Evolutionary conservation across 1,140 invertebrate genomes (phyloP), one percentile per base, ranked within the genome.

Genomic region (Pogonognathellus flavescens): DNA sequence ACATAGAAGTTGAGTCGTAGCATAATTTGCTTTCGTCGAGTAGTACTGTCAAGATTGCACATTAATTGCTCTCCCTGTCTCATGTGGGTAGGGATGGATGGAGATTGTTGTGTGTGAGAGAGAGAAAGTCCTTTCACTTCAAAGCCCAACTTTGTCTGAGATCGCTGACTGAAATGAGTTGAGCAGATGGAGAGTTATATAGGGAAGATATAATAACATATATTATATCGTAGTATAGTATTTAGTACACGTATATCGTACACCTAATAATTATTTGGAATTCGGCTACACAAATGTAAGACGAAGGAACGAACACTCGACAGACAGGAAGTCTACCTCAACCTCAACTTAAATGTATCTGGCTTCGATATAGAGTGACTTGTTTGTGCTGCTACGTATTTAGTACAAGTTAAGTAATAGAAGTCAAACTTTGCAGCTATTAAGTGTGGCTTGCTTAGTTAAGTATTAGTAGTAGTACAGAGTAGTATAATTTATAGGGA

Each of bases 21-120:
- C 11, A 49, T 76, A 76, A 57, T 14, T 76, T 41, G 41, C 31
- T 18, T 76, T 76, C 9, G 22, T 49, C 25, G 70, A 76, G 59
- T n/a, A 62, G 41, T 50, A 76, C 70, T 76, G 41, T 76, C 41
- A 76, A 66, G 70, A 76, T 76, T 76, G 70, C 70, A 76, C 41
- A 76, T 76, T 76, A 76, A 76, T 76, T 76, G 41, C 66, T 72
- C 66, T 72, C 66, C 14, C 0, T 50, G 62, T 76, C 70, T 49
- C 70, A 76, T 49, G 41, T 76, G 70, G 70, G 31, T 14, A 72
- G 25, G 31, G 31, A 49, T 41, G 31, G 66, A 72, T 5, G n/a
- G 66, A 76, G 70, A 76, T 18, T 49, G 70, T 49, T 31, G 31
- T 18, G 41, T 20, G 7, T n/a, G n/a, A 4, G n/a, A 57, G n/a